phyloP scores from a whole-genome alignment of 2,113 vertebrate species.

The Plecturocebus donacophilus region DNA sequence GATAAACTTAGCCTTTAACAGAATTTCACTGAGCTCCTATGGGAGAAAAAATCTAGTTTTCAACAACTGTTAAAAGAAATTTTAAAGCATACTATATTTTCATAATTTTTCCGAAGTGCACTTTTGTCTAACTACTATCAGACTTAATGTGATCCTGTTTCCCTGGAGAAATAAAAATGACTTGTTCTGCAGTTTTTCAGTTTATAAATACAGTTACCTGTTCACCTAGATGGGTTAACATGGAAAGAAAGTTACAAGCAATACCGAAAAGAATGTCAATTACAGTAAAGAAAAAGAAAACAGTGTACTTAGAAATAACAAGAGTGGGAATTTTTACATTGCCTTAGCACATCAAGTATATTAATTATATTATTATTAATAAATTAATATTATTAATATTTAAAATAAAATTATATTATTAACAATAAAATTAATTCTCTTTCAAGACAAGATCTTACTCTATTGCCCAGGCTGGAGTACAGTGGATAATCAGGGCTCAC shows the following conservation, averaged over 20 bases:
- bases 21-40: not conserved
- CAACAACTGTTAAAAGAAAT: constrained; percentile 47
- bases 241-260: not conserved
- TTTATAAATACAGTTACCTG: constrained; percentile 55
- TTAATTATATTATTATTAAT: no score
- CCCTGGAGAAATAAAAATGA: constrained; percentile 61
- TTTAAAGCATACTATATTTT: constrained; percentile 38
- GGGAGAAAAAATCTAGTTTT: constrained; percentile 65
- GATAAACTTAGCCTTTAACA: constrained; percentile 32
- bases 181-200: constrained; percentile 48
- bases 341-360: not conserved
- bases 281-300: not conserved
- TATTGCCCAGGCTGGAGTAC: no score
- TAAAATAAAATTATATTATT: no score
- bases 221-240: constrained; percentile 58
- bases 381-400: no score
- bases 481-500: no score
- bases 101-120: constrained; percentile 26
- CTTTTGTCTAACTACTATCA: constrained; percentile 62
- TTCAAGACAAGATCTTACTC: no score
- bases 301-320: not conserved
- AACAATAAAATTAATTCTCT: not conserved
- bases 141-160: constrained; percentile 36
- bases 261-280: constrained; percentile 7
- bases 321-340: not conserved